Conservation (phyloP, 2,797 vertebrate species). For the Sebastolobus altivelis region DNA sequence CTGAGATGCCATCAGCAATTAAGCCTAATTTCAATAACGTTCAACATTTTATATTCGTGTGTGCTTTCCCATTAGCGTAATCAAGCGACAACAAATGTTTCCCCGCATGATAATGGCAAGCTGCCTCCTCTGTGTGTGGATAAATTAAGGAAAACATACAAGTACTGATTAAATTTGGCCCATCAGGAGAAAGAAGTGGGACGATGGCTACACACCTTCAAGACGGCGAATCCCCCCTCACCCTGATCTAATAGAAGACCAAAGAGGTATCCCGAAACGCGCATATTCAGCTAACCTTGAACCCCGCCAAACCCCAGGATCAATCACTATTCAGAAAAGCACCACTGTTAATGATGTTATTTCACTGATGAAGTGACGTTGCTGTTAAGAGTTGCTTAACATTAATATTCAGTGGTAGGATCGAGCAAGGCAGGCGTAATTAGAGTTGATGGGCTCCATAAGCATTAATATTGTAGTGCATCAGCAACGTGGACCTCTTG, state of each 20-base stretch:
- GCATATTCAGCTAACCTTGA: conserved; percentile 73
- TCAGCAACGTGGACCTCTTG: conserved; percentile 67
- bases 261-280: conserved; percentile 48
- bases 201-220: conserved; percentile 55
- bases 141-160: conserved; percentile 83
- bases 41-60: conserved; percentile 86
- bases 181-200: conserved; percentile 56
- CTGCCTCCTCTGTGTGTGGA: conserved; percentile 74
- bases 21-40: conserved; percentile 89
- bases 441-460: conserved; percentile 79
- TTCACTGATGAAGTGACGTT: conserved; percentile 80
- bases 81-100: conserved; percentile 88
- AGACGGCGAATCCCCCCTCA: conserved; percentile 48
- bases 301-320: conserved; percentile 72
- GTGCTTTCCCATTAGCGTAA: conserved; percentile 87
- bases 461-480: conserved; percentile 79
- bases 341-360: conserved; percentile 80
- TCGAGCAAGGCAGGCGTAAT: conserved; percentile 74
- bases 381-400: conserved; percentile 68
- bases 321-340: conserved; percentile 76
- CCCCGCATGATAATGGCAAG: conserved; percentile 85
- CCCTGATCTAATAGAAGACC: conserved; percentile 75
- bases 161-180: conserved; percentile 82
- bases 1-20: conserved; percentile 88
- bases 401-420: conserved; percentile 82